Evolutionary conservation across 1,140 invertebrate genomes (phyloP).

Genomic region (Drosophila sproati): DNA sequence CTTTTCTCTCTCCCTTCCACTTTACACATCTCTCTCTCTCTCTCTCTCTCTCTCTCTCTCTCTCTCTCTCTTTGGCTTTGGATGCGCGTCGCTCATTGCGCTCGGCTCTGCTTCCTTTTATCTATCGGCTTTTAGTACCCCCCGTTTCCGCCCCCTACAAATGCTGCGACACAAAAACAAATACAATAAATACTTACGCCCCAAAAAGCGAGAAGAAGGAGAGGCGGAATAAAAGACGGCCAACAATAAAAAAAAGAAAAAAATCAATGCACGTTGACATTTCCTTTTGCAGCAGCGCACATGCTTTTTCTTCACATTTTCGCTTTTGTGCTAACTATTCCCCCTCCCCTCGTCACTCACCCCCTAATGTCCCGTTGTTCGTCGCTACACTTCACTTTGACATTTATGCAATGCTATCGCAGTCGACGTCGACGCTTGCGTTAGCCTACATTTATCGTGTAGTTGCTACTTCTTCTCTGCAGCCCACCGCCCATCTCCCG

Average conservation of each 20-base stretch:
- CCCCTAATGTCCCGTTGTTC: slow-evolving; percentile 14
- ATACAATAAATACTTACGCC: slow-evolving; percentile 48
- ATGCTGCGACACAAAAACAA: slow-evolving; percentile 30
- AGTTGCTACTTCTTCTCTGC: slow-evolving; percentile 13
- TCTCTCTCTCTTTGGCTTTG: slow-evolving; percentile 14
- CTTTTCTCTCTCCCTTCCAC: background rate
- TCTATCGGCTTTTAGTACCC: slow-evolving; percentile 43
- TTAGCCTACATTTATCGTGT: slow-evolving; percentile 46
- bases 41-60: background rate
- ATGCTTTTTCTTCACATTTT: slow-evolving; percentile 34
- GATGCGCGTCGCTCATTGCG: slow-evolving; percentile 41
- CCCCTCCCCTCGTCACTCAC: background rate
- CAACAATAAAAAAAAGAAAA: slow-evolving; percentile 24
- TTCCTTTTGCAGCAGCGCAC: slow-evolving; percentile 39
- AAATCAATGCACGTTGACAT: slow-evolving; percentile 60
- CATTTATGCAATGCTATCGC: slow-evolving; percentile 60
- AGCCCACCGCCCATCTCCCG: slow-evolving; percentile 3
- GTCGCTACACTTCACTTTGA: slow-evolving; percentile 50
- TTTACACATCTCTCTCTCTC: slow-evolving; percentile 1
- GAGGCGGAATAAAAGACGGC: slow-evolving; percentile 4
- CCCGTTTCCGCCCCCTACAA: slow-evolving; percentile 23
- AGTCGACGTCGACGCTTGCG: slow-evolving; percentile 23
- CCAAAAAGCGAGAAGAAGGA: slow-evolving; percentile 20
- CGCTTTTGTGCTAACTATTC: slow-evolving; percentile 21
- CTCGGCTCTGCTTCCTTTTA: slow-evolving; percentile 37